Evolutionary conservation across 2,888 invertebrate species (phyloP).

Genomic region (Drosophila tanythrix): DNA sequence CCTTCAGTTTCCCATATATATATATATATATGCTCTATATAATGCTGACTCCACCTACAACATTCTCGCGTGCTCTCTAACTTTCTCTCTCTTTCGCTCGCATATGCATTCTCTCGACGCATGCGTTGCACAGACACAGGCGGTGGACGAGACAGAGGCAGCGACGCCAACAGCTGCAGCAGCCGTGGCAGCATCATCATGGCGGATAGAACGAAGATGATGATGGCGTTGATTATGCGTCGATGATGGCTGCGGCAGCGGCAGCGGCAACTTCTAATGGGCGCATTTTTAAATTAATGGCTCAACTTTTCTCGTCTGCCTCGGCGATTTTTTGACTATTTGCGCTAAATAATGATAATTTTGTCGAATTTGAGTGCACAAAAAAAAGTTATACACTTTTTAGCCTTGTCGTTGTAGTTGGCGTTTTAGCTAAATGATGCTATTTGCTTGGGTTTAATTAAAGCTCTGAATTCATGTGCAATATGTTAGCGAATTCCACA

Average conservation of each 20-base stretch:
- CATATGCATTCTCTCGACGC: constrained; percentile 45
- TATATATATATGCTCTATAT: constrained; percentile 13
- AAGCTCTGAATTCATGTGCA: constrained; percentile 2
- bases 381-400: constrained; percentile 14
- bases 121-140: constrained; percentile 44
- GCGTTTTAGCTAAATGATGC: constrained; percentile 7
- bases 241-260: constrained; percentile 25
- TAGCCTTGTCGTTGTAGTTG: background rate
- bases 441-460: constrained; percentile 23
- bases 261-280: constrained; percentile 61
- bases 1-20: constrained; percentile 26
- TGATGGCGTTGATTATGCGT: constrained; percentile 54
- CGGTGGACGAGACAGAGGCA: background rate
- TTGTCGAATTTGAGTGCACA: constrained; percentile 31
- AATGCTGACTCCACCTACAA: constrained; percentile 57
- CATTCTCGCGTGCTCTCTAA: constrained; percentile 8
- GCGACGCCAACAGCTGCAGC: constrained; percentile 7
- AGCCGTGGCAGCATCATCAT: constrained; percentile 23
- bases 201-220: constrained; percentile 43
- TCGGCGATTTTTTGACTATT: constrained; percentile 60
- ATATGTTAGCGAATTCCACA: constrained; percentile 24
- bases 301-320: constrained; percentile 64
- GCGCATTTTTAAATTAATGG: constrained; percentile 74
- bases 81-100: constrained; percentile 20
- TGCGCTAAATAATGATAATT: constrained; percentile 69